These are phyloP conservation scores for Pammene aurita DNA, from an alignment of 2,888 invertebrate genomes.

Conservation along the genomic window DNA sequence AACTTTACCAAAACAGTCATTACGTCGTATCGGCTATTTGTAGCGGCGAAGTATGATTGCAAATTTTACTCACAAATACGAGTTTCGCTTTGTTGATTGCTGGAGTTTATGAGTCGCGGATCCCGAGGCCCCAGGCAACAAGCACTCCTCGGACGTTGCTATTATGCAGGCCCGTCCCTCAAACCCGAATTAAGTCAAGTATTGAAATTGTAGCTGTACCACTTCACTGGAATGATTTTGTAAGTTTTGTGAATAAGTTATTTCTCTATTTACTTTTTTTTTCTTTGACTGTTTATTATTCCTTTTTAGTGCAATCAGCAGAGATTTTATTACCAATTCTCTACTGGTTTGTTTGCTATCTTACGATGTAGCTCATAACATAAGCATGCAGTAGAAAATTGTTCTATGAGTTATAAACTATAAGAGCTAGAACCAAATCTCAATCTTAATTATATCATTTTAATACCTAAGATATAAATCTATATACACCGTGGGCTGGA, in stretches of 20 bases:
- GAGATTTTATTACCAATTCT: no score
- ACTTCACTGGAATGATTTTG: constrained; percentile 62
- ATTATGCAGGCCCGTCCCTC: constrained; percentile 60
- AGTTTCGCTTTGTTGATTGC: constrained; percentile 66
- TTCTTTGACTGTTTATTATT: not conserved
- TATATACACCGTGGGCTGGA: no score
- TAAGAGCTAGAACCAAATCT: no score
- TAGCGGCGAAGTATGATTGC: constrained; percentile 64
- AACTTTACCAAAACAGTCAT: constrained; percentile 59
- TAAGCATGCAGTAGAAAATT: no score
- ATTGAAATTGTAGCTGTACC: constrained; percentile 60
- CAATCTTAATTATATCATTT: no score
- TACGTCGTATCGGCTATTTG: constrained; percentile 59
- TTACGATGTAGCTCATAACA: no score
- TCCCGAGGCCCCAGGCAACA: constrained; percentile 56
- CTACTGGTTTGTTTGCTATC: no score
- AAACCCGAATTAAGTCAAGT: constrained; percentile 60
- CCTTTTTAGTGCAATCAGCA: no score
- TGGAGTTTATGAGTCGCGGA: constrained; percentile 56
- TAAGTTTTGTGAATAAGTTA: constrained; percentile 55
- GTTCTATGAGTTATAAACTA: no score
- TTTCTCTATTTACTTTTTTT: constrained; percentile 13
- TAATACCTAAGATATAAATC: no score
- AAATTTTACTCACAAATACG: constrained; percentile 68
- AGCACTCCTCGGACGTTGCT: constrained; percentile 64